Base-by-base conservation (phyloP, 1,140 invertebrate genomes). In the Rhagoletis zephyria region DNA sequence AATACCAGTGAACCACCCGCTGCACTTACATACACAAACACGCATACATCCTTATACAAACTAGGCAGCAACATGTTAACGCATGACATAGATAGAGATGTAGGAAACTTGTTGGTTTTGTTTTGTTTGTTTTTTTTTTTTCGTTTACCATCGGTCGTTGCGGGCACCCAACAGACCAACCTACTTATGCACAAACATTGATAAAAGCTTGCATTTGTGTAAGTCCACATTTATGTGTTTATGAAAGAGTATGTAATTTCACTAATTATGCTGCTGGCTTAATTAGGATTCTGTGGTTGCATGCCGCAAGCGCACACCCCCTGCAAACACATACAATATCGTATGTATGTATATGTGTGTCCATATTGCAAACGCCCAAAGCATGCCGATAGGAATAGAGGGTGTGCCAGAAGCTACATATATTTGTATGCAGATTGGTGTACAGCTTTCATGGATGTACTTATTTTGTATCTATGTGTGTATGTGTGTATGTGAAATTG, bases 211-310 rank as follows among this genome's bases (percentile, higher is more conserved):
- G 7, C 4, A 74, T 74, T 16, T 45, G 14, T 45, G 70, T 74
- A 14, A 74, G 45, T 48, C 42, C 70, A 74, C 45, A 48, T 45
- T 74, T 48, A 30, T 30, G 30, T 30, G 30, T 30, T 30, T 30
- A 74, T 74, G 45, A 48, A 81, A 81, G 74, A 81, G 74, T 30
- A 30, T 30, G 30, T 59, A 81, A 81, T 81, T 81, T 81, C 74
- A 56, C 74, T 81, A 81, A 81, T 81, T 81, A 56, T 81, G 74
- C 74, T 59, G 74, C 48, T 56, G 74, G 74, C 74, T 81, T 81
- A 81, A 81, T 81, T 81, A 81, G 74, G 74, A 81, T 81, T 56
- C 74, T 59, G 74, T 81, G 74, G 74, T 81, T 42, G 74, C 74
- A 56, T 51, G 74, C 48, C 48, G 4, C 5, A 10, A 19, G 16